Evolutionary conservation across 2,888 invertebrate genomes (phyloP).

Genomic region (Coenonympha arcania): DNA sequence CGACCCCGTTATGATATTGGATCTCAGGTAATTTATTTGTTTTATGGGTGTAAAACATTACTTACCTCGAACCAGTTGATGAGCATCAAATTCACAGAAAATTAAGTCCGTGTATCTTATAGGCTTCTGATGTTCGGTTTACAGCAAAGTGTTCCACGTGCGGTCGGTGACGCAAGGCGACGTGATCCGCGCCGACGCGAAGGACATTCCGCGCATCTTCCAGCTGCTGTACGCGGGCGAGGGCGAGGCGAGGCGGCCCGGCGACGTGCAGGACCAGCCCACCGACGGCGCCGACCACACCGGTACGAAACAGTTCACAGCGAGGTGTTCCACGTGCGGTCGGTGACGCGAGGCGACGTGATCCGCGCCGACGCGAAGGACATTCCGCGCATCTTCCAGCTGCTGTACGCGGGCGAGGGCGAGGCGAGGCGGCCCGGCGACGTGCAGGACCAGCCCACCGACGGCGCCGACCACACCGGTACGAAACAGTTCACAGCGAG

Average conservation of each 20-base stretch:
- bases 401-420: constrained; percentile 97
- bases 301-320: constrained; percentile 70
- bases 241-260: constrained; percentile 90
- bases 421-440: constrained; percentile 88
- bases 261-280: constrained; percentile 76
- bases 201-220: constrained; percentile 99
- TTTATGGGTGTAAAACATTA: not conserved
- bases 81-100: too few relatives aligned
- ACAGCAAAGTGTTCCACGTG: constrained; percentile 98
- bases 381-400: constrained; percentile 98
- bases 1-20: constrained; percentile 94
- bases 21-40: constrained; percentile 82
- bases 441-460: constrained; percentile 68
- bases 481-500: constrained; percentile 83
- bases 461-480: constrained; percentile 57
- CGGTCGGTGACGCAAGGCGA: constrained; percentile 99
- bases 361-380: constrained; percentile 99
- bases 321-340: constrained; percentile 98
- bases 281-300: constrained; percentile 50
- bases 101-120: too few relatives aligned
- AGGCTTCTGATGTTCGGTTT: constrained; percentile 25
- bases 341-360: constrained; percentile 99
- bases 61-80: too few relatives aligned
- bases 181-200: constrained; percentile 98
- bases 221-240: constrained; percentile 97